Percentiles rank a stretch among this genome's conserved stretches.
Evolutionary conservation across 2,888 invertebrate species (phyloP).

Genomic region (Rotaria magnacalcarata): DNA sequence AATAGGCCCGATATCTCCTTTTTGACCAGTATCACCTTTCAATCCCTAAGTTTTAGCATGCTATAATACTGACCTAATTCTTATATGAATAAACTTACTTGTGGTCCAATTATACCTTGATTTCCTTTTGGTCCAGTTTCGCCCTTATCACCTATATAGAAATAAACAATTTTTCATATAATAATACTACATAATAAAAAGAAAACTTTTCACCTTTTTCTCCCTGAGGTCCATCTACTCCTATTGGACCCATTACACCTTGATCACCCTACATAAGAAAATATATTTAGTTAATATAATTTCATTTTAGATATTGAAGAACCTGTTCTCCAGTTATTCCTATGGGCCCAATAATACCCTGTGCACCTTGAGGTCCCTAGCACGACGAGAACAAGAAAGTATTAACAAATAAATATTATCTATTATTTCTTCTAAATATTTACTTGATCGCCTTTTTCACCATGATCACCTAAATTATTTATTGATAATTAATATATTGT

Average conservation of each 20-base stretch:
- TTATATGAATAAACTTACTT: not conserved
- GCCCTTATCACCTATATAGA: not conserved
- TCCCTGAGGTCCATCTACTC: not conserved
- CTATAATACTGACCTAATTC: no score
- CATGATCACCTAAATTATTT: not conserved
- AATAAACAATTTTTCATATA: no score
- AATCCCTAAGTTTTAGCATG: not conserved
- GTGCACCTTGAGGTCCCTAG: not conserved
- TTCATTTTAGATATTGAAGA: not conserved
- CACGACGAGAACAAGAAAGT: not conserved
- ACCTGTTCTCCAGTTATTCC: not conserved
- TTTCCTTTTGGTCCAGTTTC: not conserved
- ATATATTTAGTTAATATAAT: not conserved
- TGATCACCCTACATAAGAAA: not conserved
- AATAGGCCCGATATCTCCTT: not conserved
- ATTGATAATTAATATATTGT: not conserved
- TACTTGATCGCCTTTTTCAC: not conserved
- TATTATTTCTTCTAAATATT: not conserved
- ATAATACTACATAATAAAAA: not conserved
- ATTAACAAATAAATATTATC: not conserved
- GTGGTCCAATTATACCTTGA: not conserved
- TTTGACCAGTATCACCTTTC: not conserved
- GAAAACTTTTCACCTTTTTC: not conserved
- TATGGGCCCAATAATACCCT: not conserved
- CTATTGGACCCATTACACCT: not conserved